Conservation (phyloP, 2,113 vertebrate species). For the Hyla sarda region DNA sequence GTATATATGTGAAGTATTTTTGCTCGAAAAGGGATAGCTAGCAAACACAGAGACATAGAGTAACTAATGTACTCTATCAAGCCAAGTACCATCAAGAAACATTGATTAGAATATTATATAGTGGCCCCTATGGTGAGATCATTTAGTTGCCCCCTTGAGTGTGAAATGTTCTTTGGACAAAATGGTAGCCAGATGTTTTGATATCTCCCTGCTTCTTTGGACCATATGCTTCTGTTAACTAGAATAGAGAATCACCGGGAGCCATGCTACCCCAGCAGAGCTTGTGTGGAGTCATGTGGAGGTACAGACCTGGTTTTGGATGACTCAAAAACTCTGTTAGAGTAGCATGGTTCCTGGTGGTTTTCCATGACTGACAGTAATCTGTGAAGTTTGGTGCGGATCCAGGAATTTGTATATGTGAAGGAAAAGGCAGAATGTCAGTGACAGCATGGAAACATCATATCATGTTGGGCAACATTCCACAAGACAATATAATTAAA, state of each 20-base stretch:
- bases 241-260: background rate
- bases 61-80: background rate
- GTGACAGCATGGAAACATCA: background rate
- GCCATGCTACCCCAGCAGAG: background rate
- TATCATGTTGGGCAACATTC: background rate
- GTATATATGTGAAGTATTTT: no score
- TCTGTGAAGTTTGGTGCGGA: background rate
- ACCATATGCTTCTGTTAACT: background rate
- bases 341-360: background rate
- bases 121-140: background rate
- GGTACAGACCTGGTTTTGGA: background rate
- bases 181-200: background rate
- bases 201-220: background rate
- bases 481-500: background rate
- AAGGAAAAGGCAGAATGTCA: slow-evolving; percentile 10
- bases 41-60: background rate
- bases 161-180: background rate
- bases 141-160: background rate
- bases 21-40: background rate
- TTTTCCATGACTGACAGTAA: background rate
- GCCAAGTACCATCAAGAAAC: no score
- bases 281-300: background rate
- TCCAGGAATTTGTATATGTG: background rate
- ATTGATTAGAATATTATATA: background rate
- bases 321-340: no score